Conservation (phyloP, 2,888 invertebrate species). For the Ashinkailepas kermadecensis region DNA sequence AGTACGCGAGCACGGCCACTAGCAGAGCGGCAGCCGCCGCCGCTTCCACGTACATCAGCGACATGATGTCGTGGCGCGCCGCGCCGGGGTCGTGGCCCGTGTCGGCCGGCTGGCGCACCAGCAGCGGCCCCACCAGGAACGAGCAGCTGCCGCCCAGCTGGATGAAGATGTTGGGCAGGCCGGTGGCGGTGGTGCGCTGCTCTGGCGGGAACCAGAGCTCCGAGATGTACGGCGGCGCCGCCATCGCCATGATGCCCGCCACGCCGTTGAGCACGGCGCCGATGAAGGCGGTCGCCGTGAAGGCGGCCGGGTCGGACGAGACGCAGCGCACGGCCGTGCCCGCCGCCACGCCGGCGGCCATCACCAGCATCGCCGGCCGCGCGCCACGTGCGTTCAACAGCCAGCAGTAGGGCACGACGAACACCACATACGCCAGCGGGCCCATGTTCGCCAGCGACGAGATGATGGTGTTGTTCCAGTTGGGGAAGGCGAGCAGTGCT, state of each 20-base stretch:
- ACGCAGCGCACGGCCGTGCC: background rate
- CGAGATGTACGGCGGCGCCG: conserved; percentile 25
- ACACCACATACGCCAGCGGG: background rate
- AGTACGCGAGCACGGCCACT: conserved; percentile 28
- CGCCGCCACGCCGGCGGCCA: background rate
- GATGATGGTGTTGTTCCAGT: conserved; percentile 29
- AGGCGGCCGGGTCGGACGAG: too few species aligned
- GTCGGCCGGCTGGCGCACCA: background rate
- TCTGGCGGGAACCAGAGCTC: conserved; percentile 28
- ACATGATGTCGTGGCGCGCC: conserved; percentile 30
- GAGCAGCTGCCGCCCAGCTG: background rate
- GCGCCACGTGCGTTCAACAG: too few species aligned
- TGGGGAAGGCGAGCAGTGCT: conserved; percentile 28
- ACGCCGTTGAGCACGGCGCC: conserved; percentile 24
- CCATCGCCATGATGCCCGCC: conserved; percentile 19
- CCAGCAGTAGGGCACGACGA: background rate
- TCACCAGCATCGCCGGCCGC: background rate
- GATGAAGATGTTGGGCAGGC: background rate
- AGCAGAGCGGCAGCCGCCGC: conserved; percentile 28
- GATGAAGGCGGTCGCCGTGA: background rate
- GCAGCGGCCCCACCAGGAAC: background rate
- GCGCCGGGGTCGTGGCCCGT: conserved; percentile 9
- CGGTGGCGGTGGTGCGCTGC: conserved; percentile 28
- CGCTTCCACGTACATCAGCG: conserved; percentile 33
- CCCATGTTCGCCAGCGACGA: conserved; percentile 18